These are phyloP conservation scores for Apostichopus leukothele DNA, from an alignment of 53 echinoderm and acorn worm species.

Conservation along the genomic window DNA sequence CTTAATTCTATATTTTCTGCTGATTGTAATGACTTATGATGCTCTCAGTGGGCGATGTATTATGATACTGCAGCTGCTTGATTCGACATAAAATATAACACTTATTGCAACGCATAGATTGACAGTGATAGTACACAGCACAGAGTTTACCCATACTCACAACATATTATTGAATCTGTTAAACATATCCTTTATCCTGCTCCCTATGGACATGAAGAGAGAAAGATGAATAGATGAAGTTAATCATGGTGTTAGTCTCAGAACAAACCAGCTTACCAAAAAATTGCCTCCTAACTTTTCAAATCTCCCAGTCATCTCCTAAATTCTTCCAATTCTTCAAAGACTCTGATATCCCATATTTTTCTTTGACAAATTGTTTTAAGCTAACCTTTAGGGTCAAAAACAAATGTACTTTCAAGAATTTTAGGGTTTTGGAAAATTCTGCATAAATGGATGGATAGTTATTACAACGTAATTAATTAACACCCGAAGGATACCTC, in stretches of 20 bases:
- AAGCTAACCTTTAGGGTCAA: too few species aligned
- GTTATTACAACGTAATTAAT: too few species aligned
- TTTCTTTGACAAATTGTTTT: too few species aligned
- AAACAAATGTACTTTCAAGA: too few species aligned
- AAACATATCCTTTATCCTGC: conserved; percentile 48
- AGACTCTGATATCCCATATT: too few species aligned
- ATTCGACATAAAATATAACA: background rate
- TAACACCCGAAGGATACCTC: too few species aligned
- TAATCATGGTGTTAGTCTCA: background rate
- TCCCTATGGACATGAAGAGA: conserved; percentile 29
- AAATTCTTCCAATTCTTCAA: too few species aligned
- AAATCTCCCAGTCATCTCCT: too few species aligned
- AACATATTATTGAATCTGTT: conserved; percentile 36
- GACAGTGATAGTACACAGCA: conserved; percentile 28
- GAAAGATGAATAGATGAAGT: background rate
- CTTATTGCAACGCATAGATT: conserved; percentile 9
- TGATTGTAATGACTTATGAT: background rate
- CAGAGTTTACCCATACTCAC: conserved; percentile 43
- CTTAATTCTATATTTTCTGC: background rate
- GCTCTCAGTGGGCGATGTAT: background rate
- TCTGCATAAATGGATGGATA: too few species aligned
- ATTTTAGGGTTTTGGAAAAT: too few species aligned
- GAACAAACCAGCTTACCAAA: too few species aligned
- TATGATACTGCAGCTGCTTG: background rate
- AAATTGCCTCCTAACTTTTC: too few species aligned